Evolutionary conservation across 2,797 vertebrate species (phyloP), one percentile per base, ranked within the genome.

Genomic region (Salarias fasciatus): DNA sequence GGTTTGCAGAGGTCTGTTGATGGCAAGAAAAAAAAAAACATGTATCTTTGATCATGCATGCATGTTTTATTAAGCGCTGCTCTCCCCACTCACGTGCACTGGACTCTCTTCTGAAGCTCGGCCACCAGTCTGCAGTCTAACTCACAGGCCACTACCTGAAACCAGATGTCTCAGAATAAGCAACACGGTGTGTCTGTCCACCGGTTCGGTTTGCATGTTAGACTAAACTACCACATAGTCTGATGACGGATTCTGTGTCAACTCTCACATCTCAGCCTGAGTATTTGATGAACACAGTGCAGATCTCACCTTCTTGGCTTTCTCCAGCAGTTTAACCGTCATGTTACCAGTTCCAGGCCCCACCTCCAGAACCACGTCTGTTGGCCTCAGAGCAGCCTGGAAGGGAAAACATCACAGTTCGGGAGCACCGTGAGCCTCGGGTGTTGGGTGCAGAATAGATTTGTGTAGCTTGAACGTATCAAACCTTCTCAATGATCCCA

Each of bases 261-360:
- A 3, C 7, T 10, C 8, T 15, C 3, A 3, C 4, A 41, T 29
- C 1, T 52, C 28, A 33, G 35, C 33, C 10, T 13, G 8, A 47
- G 7, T 11, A 15, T 15, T 4, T 8, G 5, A 8, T n/a, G 4
- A 6, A 12, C 15, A 12, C 38, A n/a, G 12, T n/a, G n/a, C 30
- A 1, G 6, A 7, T 24, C 75, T 88, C 86, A 98, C 97, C 91
- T 95, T 97, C 84, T 99, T 99, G 0, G 95, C 95, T 76, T 98
- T 99, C 86, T 99, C 97, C 67, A 99, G 80, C 75, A 99, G 90
- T 76, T 99, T 99, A 1, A 99, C 95, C 0, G 97, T 99, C 95
- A 99, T 94, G 87, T 99, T 99, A 49, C 97, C 98, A 6, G 98
- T 99, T 82, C 97, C 98, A 5, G 97, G 96, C 60, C 98, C 98